These are phyloP conservation scores for Apamea anceps DNA, from an alignment of 2,888 invertebrate genomes.

Conservation along the genomic window DNA sequence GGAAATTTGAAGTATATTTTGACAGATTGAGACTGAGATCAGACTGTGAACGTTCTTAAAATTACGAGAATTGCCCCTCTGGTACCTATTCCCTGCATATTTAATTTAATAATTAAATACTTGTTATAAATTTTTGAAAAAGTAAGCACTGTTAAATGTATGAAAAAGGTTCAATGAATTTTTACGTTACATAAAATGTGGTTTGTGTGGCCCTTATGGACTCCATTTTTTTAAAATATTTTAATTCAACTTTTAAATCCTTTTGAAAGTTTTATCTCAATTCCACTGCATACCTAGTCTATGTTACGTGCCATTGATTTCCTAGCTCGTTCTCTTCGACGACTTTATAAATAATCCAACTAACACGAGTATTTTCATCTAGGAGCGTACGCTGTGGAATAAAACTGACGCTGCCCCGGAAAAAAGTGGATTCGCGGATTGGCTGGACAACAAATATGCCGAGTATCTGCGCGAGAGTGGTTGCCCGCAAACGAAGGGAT, in stretches of 20 bases:
- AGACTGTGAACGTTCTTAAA: no score
- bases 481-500: slow-evolving; percentile 5
- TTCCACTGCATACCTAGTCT: background rate
- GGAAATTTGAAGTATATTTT: no score
- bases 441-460: slow-evolving; percentile 83
- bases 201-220: background rate
- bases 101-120: background rate
- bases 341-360: background rate
- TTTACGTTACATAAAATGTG: background rate
- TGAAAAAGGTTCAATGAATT: background rate
- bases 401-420: slow-evolving; percentile 58
- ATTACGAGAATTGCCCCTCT: no score
- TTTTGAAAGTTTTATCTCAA: background rate
- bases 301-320: background rate
- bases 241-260: background rate
- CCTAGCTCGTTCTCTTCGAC: background rate
- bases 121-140: background rate
- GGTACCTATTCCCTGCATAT: background rate
- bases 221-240: background rate
- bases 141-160: background rate
- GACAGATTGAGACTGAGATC: no score
- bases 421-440: slow-evolving; percentile 77
- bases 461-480: slow-evolving; percentile 73
- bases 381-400: slow-evolving; percentile 67
- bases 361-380: slow-evolving; percentile 4